Base-by-base conservation (phyloP, 1,140 invertebrate genomes). In the Eumeta japonica region DNA sequence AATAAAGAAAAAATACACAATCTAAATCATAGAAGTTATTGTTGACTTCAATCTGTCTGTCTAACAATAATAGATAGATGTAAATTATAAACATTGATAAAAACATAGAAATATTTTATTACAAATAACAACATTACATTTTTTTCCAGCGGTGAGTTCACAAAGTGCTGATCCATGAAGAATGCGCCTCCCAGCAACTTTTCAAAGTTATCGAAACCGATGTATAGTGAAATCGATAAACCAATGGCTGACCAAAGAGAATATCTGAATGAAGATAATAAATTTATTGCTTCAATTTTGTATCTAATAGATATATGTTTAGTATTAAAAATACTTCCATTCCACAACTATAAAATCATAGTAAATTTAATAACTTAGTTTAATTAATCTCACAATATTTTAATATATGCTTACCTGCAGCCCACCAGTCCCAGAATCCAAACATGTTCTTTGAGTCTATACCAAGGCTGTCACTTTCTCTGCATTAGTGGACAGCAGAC, bases 391-490 rank as follows among this genome's bases (percentile, higher is more conserved):
- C 4, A 27, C 14, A 37, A 2, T 34, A 28, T 27, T 34, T 35
- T 18, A 12, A 9, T 15, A 3, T 36, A 9, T n/a, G 30, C 41
- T 48, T 28, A 76, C 60, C 96, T 83, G 49, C 97, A 97, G 32
- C 97, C 97, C 40, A 99, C 94, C 96, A 99, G 76, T 99, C 97
- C 97, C 97, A 99, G 73, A 99, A 99, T 31, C 88, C 94, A 80
- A 99, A 99, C 93, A 99, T 99, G 62, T 99, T 99, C 39, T 88
- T 86, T 47, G 91, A 83, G 68, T 97, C 88, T 51, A 99, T 99
- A 14, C 97, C 97, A 78, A 99, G 39, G 92, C 93, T 17, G 86
- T 90, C 0, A 97, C 94, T 77, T 97, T 96, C 39, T 84, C 77
- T 31, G 76, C 84, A 70, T 99, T 99, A 0, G 97, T 99, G 7